Conservation (phyloP, 2,113 vertebrate species). For the Campylomormyrus numenius region DNA sequence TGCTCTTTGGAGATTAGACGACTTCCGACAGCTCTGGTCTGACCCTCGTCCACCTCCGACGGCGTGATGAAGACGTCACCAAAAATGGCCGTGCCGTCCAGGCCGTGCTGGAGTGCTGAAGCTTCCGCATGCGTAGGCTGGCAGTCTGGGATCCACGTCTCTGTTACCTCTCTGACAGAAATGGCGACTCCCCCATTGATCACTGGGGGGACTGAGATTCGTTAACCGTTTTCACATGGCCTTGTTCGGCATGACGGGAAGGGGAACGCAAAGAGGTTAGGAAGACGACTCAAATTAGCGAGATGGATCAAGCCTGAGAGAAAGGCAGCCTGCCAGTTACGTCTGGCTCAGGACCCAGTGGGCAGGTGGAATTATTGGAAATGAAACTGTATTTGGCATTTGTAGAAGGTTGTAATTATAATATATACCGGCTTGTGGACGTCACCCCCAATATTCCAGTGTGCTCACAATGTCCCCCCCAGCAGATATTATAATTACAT, state of each 20-base stretch:
- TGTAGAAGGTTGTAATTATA: too few relatives aligned
- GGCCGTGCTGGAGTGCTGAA: background rate
- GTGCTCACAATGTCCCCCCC: too few relatives aligned
- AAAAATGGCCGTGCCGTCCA: background rate
- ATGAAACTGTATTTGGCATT: background rate
- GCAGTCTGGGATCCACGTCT: background rate
- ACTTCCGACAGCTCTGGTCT: background rate
- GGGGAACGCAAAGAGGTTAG: background rate
- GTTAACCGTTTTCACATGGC: background rate
- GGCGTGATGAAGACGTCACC: background rate
- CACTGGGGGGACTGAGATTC: background rate
- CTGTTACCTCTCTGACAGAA: background rate
- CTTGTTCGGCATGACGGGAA: background rate
- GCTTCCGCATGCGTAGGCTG: background rate
- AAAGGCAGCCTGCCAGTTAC: background rate
- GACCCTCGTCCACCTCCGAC: background rate
- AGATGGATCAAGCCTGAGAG: background rate
- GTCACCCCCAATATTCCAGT: too few relatives aligned
- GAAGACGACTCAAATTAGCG: background rate
- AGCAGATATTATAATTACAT: too few relatives aligned
- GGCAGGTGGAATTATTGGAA: background rate
- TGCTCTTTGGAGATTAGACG: background rate
- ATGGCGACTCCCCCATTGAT: background rate
- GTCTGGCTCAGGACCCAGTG: background rate
- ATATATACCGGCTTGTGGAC: too few relatives aligned